Evolutionary conservation across 2,113 vertebrate species (phyloP).

Genomic region (Pollimyrus isidori): DNA sequence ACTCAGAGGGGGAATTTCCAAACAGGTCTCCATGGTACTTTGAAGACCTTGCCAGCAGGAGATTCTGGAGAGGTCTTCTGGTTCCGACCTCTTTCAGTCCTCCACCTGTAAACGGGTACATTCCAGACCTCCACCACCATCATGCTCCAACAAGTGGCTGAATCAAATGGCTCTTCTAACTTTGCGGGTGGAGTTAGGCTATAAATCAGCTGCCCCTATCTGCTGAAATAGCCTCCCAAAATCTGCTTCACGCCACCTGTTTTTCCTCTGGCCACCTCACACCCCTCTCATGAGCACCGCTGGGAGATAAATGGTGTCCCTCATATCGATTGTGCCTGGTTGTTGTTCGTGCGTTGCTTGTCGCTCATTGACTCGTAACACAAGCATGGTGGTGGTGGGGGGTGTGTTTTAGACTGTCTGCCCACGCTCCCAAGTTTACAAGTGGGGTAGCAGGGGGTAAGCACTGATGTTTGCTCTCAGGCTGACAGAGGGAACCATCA

Average conservation of each 20-base stretch:
- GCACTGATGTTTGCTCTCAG: not conserved
- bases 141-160: not conserved
- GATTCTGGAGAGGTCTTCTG: not conserved
- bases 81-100: not conserved
- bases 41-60: not conserved
- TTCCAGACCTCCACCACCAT: not conserved
- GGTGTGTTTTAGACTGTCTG: not conserved
- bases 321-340: not conserved
- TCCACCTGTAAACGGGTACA: not conserved
- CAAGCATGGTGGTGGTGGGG: not conserved
- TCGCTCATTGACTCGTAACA: not conserved
- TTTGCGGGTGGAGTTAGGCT: not conserved
- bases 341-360: too few relatives aligned
- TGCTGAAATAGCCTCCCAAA: not conserved
- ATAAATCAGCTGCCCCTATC: not conserved
- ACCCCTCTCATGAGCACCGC: not conserved
- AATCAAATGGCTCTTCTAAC: not conserved
- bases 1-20: not conserved
- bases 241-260: not conserved
- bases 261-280: not conserved
- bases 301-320: not conserved
- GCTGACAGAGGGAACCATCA: not conserved
- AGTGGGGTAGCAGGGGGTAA: not conserved
- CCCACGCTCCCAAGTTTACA: not conserved
- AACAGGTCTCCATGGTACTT: not conserved